Percentiles rank a stretch among this genome's conserved stretches.
Conservation (phyloP, 2,113 vertebrate species). For the Ornithorhynchus anatinus region DNA sequence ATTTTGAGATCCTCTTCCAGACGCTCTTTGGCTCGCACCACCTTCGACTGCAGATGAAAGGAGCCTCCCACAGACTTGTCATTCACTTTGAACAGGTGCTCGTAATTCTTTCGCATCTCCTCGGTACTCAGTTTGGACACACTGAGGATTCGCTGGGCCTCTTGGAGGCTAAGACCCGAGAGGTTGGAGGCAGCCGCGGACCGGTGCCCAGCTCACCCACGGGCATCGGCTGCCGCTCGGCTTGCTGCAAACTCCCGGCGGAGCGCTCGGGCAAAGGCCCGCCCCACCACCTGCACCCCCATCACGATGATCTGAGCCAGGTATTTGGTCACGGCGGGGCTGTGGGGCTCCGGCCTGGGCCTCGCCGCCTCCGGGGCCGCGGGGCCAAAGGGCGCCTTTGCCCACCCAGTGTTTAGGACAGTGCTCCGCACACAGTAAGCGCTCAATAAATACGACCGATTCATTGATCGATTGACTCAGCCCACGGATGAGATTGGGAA, state of each 20-base stretch:
- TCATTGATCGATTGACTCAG: no score
- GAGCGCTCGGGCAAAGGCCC: conserved; percentile 92
- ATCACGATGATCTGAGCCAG: conserved; percentile 94
- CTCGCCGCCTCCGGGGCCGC: no score
- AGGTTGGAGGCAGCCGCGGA: conserved; percentile 88
- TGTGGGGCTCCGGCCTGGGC: no score
- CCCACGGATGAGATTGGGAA: no score
- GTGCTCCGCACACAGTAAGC: no score
- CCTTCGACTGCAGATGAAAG: conserved; percentile 96
- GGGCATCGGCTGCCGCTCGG: conserved; percentile 83
- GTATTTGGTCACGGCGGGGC: no score
- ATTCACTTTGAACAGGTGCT: conserved; percentile 96
- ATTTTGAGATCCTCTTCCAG: conserved; percentile 91
- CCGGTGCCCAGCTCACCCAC: conserved; percentile 77
- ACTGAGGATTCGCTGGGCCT: conserved; percentile 96
- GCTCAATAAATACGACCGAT: no score
- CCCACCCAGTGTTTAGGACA: no score
- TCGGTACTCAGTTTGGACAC: conserved; percentile 79
- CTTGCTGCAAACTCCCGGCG: conserved; percentile 90
- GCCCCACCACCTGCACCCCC: conserved; percentile 93
- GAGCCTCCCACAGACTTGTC: conserved; percentile 92
- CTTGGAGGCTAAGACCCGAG: conserved; percentile 89
- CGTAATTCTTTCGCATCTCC: conserved; percentile 94
- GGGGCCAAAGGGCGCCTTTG: no score
- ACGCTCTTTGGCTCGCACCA: conserved; percentile 94